Conservation (phyloP, 1,140 invertebrate genomes). For the Andrena cerasifolii region DNA sequence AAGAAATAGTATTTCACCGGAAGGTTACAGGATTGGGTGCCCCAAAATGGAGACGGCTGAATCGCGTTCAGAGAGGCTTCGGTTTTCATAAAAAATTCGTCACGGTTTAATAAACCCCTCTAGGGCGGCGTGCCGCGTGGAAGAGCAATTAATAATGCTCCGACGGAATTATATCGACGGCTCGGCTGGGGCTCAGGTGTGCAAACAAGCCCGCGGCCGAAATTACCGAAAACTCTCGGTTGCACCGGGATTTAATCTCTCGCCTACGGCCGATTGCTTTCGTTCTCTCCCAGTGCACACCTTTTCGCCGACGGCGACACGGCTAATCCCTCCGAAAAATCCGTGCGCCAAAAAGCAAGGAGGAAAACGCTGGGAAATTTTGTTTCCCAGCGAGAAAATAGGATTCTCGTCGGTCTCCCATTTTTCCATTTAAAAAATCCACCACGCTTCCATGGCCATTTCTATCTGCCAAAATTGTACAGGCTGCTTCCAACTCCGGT, state of each 20-base stretch:
- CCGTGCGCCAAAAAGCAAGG: neutral
- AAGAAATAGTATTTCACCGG: too few relatives aligned
- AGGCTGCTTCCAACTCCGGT: too few relatives aligned
- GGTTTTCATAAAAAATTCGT: conserved; percentile 13
- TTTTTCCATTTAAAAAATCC: too few relatives aligned
- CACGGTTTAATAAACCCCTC: conserved; percentile 30
- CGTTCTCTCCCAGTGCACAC: conserved; percentile 46
- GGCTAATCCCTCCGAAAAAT: conserved; percentile 23
- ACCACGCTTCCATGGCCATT: too few relatives aligned
- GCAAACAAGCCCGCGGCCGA: conserved; percentile 78
- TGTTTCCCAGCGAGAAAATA: neutral
- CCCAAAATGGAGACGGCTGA: too few relatives aligned
- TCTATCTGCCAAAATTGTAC: too few relatives aligned
- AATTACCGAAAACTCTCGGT: conserved; percentile 72
- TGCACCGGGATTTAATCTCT: conserved; percentile 77
- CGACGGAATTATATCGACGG: conserved; percentile 60
- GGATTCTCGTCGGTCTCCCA: neutral
- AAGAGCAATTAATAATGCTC: conserved; percentile 57
- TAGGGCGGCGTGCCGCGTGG: neutral
- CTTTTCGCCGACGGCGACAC: conserved; percentile 53
- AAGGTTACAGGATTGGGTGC: too few relatives aligned
- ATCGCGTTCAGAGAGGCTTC: too few relatives aligned
- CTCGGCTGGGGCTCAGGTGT: conserved; percentile 75
- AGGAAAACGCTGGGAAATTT: neutral
- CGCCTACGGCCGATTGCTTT: conserved; percentile 72